phyloP scores from a whole-genome alignment of 2,888 invertebrate genomes.

The Pollenia griseotomentosa region DNA sequence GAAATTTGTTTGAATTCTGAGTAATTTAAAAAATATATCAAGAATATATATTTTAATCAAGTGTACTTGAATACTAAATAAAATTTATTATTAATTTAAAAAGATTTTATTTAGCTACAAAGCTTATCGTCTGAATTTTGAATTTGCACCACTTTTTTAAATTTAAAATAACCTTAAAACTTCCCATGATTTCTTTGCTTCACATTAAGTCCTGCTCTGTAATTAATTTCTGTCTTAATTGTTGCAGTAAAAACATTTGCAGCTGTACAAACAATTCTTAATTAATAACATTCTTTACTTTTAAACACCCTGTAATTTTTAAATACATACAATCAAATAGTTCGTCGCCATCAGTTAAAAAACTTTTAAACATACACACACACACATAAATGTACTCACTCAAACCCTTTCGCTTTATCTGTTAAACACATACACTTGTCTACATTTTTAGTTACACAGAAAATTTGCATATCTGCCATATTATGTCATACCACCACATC shows the following conservation, averaged over 20 bases:
- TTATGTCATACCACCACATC: slow-evolving; percentile 77
- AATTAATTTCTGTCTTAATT: slow-evolving; percentile 49
- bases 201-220: neutral
- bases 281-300: slow-evolving; percentile 57
- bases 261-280: slow-evolving; percentile 17
- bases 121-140: too few species aligned
- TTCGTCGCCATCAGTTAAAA: slow-evolving; percentile 53
- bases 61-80: too few species aligned
- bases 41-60: too few species aligned
- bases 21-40: too few species aligned
- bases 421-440: slow-evolving; percentile 42
- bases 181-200: neutral
- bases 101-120: too few species aligned
- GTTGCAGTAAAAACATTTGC: slow-evolving; percentile 6
- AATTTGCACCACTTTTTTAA: too few species aligned
- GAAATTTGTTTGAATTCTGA: too few species aligned
- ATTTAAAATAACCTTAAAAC: too few species aligned
- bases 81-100: too few species aligned
- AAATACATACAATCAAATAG: slow-evolving; percentile 57
- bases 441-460: slow-evolving; percentile 13
- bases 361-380: slow-evolving; percentile 30
- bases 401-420: slow-evolving; percentile 33
- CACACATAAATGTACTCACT: slow-evolving; percentile 57
- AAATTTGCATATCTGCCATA: slow-evolving; percentile 75
- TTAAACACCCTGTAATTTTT: slow-evolving; percentile 70